Base-by-base conservation (phyloP, 2,113 vertebrate species). In the Otocyon megalotis region DNA sequence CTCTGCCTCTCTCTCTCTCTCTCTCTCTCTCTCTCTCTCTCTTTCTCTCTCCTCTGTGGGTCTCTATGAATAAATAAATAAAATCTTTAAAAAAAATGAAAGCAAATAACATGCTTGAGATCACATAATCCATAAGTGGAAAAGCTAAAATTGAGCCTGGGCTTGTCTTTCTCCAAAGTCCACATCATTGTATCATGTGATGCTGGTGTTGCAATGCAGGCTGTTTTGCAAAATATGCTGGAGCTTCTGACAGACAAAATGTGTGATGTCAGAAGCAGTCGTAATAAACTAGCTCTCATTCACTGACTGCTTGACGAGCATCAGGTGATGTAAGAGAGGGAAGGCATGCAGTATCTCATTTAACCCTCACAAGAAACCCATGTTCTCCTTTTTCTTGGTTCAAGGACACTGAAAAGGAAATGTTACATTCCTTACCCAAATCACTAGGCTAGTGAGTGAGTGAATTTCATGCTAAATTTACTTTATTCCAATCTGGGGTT, bases 101-200 rank as follows among this genome's bases (percentile, higher is more conserved):
- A 96, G 58, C 53, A 88, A 97, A 79, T 85, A 35, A 60, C 17
- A 1, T 26, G 67, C 84, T 71, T 95, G 89, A 48, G 43, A 35
- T 88, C 69, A 48, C 63, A 72, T 74, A 84, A 72, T 32, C 62
- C 14, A 6, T 16, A 22, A 65, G 10, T 30, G 43, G 14, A 48
- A 95, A 84, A 72, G 35, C 79, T 72, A 37, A 10, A 50, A 63
- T 30, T 65, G 79, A 80, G 37, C 26, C 50, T 32, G 60, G 14
- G 26, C 48, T 16, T 80, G 16, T 62, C 63, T 69, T 74, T 69
- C 83, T 88, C 76, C 50, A 48, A 53, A 60, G 35, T 76, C 8
- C 58, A 88, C 19, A 35, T 43, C 5, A 6, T 89, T 79, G 77
- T n/a, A n/a, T 62, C 50, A 32, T 4, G 19, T 1, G 9, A 5